phyloP scores from a whole-genome alignment of 2,113 vertebrate species.

The Ascaphus truei region DNA sequence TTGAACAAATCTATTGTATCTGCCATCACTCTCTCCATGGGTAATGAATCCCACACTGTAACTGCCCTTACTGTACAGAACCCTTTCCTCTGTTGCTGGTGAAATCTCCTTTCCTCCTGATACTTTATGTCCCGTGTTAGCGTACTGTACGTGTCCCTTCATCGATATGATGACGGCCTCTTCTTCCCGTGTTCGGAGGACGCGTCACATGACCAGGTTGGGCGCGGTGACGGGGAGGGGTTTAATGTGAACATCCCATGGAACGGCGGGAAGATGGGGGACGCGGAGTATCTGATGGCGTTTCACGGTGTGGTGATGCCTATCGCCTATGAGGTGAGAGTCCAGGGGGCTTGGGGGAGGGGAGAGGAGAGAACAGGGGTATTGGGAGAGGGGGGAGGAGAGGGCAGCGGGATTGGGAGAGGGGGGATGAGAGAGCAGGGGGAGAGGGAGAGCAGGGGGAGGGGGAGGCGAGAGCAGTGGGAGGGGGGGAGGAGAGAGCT shows the following conservation, averaged over 20 bases:
- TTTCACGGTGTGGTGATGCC: conserved; percentile 80
- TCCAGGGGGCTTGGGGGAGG: background rate
- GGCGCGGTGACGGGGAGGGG: conserved; percentile 62
- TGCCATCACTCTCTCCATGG: no score
- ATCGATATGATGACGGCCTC: conserved; percentile 77
- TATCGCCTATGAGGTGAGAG: conserved; percentile 72
- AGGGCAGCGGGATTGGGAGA: background rate
- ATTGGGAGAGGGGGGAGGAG: background rate
- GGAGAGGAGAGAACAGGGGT: background rate
- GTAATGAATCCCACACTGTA: no score
- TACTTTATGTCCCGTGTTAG: conserved; percentile 31
- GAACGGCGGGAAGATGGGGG: conserved; percentile 73
- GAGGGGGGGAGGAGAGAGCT: background rate
- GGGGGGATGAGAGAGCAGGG: background rate
- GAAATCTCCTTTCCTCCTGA: no score
- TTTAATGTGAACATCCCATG: conserved; percentile 85
- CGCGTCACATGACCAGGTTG: conserved; percentile 60
- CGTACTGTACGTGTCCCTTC: conserved; percentile 81
- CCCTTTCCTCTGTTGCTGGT: no score
- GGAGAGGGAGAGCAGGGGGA: background rate
- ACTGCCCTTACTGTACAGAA: no score
- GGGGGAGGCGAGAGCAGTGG: no score
- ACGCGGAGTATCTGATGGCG: conserved; percentile 77
- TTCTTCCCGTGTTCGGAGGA: conserved; percentile 81
- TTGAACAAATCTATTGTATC: no score